Base-by-base conservation (phyloP, 64 coral and sea anemone genomes). In the Porites lutea region DNA sequence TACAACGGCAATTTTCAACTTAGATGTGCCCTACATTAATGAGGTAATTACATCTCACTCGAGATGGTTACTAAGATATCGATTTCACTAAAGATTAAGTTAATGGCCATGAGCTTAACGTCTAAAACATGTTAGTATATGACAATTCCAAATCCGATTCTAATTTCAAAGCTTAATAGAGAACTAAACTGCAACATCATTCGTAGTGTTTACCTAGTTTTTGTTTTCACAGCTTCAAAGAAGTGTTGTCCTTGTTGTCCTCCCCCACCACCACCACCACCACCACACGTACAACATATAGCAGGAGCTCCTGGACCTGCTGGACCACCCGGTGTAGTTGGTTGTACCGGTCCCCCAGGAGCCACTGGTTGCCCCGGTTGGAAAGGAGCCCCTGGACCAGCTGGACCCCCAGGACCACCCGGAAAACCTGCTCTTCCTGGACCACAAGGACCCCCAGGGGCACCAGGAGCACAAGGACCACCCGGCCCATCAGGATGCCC, bases 201-300 rank as follows among this genome's bases (percentile, higher is more conserved):
- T 7, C 12, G 1, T 57, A 57, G 7, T 4, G 27, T 57, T 57
- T 9, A 1, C 12, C 5, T 57, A 57, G 54, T 57, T 57, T 57
- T 51, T 51, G 49, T 18, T 68, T 82, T 82, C 3, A 45, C 14
- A 84, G 81, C 44, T 51, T 84, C 81, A 66, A 82, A 79, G 47
- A 47, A 22, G 10, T 94, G 92, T 75, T 94, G 92, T 65, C 75
- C 85, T 11, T 94, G 92, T 82, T 94, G 92, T 65, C 75, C 85
- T 15, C 85, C 92, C 19, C 91, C 91, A 2, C 91, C 91, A 22
- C 85, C 79, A 69, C 81, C 81, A 68, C 81, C 81, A 52, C 81
- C 63, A 2, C 45, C 59, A 59, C 72, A 69, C 2, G 51, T 53
- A 1, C 43, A 52, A 59, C 86, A 55, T 44, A 3, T 76, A 23